Evolutionary conservation across 2,888 invertebrate species (phyloP).

Genomic region (Spodoptera picta): DNA sequence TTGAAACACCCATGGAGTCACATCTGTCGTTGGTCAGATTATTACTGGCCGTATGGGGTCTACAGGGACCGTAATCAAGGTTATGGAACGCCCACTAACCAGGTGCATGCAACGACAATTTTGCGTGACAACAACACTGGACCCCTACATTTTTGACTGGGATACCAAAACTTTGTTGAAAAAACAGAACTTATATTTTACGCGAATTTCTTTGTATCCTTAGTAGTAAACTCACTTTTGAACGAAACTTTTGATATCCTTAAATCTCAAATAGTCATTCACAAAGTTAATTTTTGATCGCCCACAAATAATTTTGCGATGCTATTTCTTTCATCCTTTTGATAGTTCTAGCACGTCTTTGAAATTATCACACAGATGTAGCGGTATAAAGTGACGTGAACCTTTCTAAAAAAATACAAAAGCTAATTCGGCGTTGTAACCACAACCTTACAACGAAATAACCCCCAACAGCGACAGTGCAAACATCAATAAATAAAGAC

Average conservation of each 20-base stretch:
- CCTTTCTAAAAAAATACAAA: too few relatives aligned
- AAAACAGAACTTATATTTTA: too few relatives aligned
- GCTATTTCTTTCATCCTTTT: too few relatives aligned
- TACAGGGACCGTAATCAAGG: conserved; percentile 29
- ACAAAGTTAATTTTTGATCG: too few relatives aligned
- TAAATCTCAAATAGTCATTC: too few relatives aligned
- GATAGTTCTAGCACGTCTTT: too few relatives aligned
- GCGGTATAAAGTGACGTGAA: too few relatives aligned
- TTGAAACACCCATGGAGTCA: background rate
- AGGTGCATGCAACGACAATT: conserved; percentile 25
- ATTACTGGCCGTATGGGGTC: conserved; percentile 14
- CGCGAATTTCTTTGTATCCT: too few relatives aligned
- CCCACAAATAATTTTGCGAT: too few relatives aligned
- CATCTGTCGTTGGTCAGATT: conserved; percentile 38
- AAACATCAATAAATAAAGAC: conserved; percentile 25
- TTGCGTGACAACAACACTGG: background rate
- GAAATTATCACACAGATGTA: too few relatives aligned
- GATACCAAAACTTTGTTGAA: background rate
- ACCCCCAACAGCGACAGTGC: conserved; percentile 25
- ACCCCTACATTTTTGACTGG: background rate
- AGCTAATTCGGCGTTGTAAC: background rate
- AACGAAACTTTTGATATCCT: too few relatives aligned
- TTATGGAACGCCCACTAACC: conserved; percentile 25
- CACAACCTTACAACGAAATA: background rate
- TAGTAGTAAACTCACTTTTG: too few relatives aligned